Evolutionary conservation across 2,888 invertebrate species (phyloP), one percentile per base, ranked within the genome.

Genomic region (Drosophila aldrichi): DNA sequence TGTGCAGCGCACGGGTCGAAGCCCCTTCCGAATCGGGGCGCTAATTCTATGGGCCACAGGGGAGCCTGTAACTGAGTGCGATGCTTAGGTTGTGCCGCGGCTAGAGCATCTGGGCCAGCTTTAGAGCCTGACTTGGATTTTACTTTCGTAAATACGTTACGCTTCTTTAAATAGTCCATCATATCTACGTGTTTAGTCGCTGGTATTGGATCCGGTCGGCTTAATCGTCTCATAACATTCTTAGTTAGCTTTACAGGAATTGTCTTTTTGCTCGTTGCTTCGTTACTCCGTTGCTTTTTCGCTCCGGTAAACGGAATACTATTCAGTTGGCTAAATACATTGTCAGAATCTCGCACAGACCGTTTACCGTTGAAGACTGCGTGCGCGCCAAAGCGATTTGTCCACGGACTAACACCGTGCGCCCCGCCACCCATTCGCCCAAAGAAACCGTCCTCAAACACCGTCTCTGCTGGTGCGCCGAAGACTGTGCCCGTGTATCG

Each of bases 21-120:
- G 2, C 79, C 77, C 29, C 79, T 88, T 10, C 81, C 82, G 18
- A 73, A 81, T 0, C 89, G 79, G 22, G 88, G 76, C 14, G 83
- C 62, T 36, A 59, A 65, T 3, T 86, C 81, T 0, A 91, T 44
- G 2, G 83, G 58, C 0, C 81, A 86, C 3, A 77, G 69, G 10
- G 86, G 79, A 12, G 71, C 56, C 32, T 82, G 72, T 8, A 56
- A 59, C 16, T 84, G 63, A 8, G 43, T 36, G 2, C 62, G 64
- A 7, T 64, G 82, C 12, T 9, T 49, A 3, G 82, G 70, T 20
- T 84, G 61, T 2, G 52, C 56, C 22, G 62, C 62, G 5, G 66
- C 77, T 0, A 72, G 62, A 5, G 83, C 78, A 29, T 79, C 86
- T 0, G 58, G 52, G 6, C 76, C 89, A 7, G 62, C 36, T 10